These are phyloP conservation scores for Saccopteryx leptura DNA, from an alignment of 2,113 vertebrate species.

Conservation along the genomic window DNA sequence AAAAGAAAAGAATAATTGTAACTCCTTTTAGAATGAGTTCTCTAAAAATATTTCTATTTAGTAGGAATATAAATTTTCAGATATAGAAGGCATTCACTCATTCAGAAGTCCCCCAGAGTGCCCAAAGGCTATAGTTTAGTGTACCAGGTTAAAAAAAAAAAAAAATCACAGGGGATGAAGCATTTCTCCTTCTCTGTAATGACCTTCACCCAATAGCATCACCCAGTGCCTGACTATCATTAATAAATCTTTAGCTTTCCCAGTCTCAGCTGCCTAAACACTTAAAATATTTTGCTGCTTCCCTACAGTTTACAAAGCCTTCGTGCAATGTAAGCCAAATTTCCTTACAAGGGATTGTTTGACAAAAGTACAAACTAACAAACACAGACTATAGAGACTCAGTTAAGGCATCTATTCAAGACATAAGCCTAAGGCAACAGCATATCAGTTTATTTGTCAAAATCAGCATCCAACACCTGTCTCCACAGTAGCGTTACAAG, in stretches of 20 bases:
- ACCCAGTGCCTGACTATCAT: neutral
- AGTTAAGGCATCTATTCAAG: neutral
- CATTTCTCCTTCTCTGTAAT: neutral
- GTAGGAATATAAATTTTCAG: neutral
- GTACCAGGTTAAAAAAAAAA: neutral
- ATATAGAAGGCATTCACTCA: neutral
- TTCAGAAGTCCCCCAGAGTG: neutral
- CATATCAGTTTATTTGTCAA: constrained; percentile 10
- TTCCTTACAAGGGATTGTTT: neutral
- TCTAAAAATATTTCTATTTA: constrained; percentile 3
- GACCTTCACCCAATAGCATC: neutral
- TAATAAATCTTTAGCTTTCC: constrained; percentile 9
- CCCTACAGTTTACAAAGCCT: neutral
- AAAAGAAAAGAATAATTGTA: constrained; percentile 9
- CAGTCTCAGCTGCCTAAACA: neutral
- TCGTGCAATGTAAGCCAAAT: neutral
- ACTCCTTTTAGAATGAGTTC: neutral
- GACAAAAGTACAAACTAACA: neutral
- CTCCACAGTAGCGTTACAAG: constrained; percentile 15
- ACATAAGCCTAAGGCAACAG: neutral
- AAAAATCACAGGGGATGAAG: neutral
- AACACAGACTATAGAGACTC: neutral
- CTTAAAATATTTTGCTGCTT: neutral
- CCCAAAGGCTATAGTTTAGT: neutral
- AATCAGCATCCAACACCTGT: constrained; percentile 55